phyloP scores from a whole-genome alignment of 1,140 invertebrate genomes.

The Pogonus chalceus region DNA sequence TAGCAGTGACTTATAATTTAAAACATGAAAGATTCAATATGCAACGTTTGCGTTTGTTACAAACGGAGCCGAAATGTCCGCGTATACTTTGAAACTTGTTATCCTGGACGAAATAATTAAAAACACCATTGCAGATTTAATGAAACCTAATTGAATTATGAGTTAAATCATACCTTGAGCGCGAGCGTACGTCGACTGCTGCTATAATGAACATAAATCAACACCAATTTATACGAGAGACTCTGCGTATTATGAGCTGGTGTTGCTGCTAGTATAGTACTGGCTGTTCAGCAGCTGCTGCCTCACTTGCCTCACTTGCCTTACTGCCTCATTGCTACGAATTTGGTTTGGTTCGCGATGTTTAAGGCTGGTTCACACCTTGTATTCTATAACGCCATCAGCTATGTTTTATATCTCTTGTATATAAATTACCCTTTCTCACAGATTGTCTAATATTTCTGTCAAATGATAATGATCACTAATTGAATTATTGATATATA shows the following conservation, averaged over 20 bases:
- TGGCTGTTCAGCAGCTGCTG: neutral
- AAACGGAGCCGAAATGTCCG: neutral
- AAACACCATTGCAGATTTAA: constrained; percentile 6
- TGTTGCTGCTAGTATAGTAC: neutral
- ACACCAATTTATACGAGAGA: constrained; percentile 6
- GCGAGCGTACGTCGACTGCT: neutral
- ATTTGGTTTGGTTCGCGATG: neutral
- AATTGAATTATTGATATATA: too few relatives aligned
- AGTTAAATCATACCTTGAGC: constrained; percentile 1
- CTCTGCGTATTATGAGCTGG: neutral
- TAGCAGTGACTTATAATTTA: neutral
- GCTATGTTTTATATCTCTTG: too few relatives aligned
- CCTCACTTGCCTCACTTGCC: neutral
- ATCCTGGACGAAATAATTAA: constrained; percentile 5
- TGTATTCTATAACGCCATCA: too few relatives aligned
- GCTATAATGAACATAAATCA: constrained; percentile 7
- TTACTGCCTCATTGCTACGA: neutral
- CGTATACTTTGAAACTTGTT: neutral
- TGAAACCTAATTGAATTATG: constrained; percentile 7
- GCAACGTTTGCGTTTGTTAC: neutral
- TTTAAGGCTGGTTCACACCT: too few relatives aligned
- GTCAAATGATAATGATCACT: too few relatives aligned
- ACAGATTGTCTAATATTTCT: too few relatives aligned
- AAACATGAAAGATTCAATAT: neutral
- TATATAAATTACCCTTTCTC: too few relatives aligned